These are phyloP conservation scores for Acyrthosiphon pisum DNA, from an alignment of 1,140 invertebrate genomes.

Conservation along the genomic window DNA sequence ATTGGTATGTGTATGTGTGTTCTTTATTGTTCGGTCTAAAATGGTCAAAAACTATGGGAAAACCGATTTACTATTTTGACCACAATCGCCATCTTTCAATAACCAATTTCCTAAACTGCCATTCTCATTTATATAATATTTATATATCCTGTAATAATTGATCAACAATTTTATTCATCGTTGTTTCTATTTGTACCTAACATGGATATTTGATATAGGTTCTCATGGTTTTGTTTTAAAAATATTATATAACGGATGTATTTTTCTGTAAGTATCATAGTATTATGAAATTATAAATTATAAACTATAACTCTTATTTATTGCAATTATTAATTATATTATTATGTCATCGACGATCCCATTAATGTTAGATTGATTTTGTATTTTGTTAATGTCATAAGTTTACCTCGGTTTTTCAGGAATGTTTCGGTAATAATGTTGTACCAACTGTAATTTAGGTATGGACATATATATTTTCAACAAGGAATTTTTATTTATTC, in stretches of 20 bases:
- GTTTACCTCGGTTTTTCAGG: not conserved
- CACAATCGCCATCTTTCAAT: not conserved
- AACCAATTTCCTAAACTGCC: not conserved
- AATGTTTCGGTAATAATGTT: not conserved
- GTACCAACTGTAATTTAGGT: not conserved
- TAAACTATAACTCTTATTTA: not conserved
- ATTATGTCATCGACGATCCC: not conserved
- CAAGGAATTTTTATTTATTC: not conserved
- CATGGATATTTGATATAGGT: not conserved
- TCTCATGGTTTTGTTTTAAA: not conserved
- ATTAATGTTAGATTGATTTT: not conserved
- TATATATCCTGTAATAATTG: not conserved
- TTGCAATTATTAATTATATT: not conserved
- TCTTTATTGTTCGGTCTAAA: conserved; percentile 29
- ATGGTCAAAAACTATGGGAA: not conserved
- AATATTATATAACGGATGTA: too few species aligned
- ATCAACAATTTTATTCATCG: not conserved
- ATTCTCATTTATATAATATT: not conserved
- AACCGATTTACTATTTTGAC: not conserved
- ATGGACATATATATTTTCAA: not conserved
- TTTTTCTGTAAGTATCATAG: too few species aligned
- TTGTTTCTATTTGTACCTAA: not conserved
- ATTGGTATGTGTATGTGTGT: not conserved
- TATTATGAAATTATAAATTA: not conserved
- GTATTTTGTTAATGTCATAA: not conserved